Evolutionary conservation across 2,113 vertebrate genomes (phyloP).

Genomic region (Naja naja): DNA sequence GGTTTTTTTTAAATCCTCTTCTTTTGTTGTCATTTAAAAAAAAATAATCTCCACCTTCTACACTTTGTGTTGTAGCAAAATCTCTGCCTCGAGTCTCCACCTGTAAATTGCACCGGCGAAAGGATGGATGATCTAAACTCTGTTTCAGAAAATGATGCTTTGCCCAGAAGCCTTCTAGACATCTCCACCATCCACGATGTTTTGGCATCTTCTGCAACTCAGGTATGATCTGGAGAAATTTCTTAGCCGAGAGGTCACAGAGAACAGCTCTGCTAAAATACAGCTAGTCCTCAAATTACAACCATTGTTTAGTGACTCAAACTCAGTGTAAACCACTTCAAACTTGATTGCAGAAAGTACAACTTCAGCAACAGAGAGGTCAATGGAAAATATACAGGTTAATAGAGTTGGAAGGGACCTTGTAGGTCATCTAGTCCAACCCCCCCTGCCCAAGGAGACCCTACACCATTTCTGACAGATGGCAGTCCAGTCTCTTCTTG

Average conservation of each 20-base stretch:
- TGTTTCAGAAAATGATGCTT: slow-evolving; percentile 76
- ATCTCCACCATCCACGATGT: slow-evolving; percentile 63
- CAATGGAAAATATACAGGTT: no score
- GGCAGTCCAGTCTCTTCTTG: no score
- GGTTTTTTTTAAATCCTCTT: background rate
- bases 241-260: background rate
- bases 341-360: no score
- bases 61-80: slow-evolving; percentile 75
- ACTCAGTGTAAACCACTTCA: no score
- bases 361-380: no score
- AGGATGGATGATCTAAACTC: slow-evolving; percentile 71
- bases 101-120: slow-evolving; percentile 68
- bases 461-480: no score
- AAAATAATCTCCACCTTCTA: background rate
- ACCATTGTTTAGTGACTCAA: no score
- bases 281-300: no score
- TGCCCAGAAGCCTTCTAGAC: slow-evolving; percentile 76
- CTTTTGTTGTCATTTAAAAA: background rate
- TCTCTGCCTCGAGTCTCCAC: slow-evolving; percentile 74
- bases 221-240: slow-evolving; percentile 46
- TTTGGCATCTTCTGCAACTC: slow-evolving; percentile 50
- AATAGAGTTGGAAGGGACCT: no score
- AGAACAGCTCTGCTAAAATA: background rate
- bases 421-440: no score
- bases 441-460: no score